These are phyloP conservation scores for Osmerus mordax DNA, from an alignment of 2,113 vertebrate genomes.

Conservation along the genomic window DNA sequence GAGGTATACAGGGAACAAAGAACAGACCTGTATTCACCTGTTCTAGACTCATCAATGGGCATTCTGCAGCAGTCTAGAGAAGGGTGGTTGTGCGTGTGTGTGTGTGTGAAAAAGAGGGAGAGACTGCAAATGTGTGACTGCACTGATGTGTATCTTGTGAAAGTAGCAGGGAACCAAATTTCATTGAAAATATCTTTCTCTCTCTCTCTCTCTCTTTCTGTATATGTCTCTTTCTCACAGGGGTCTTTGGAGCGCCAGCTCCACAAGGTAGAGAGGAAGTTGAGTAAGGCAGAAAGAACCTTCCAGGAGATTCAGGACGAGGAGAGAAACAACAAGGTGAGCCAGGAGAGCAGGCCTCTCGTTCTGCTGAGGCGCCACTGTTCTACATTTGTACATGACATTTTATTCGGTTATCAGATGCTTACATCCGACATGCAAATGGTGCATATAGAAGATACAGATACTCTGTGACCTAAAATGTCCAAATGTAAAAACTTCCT, in stretches of 20 bases:
- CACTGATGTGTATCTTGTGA: neutral
- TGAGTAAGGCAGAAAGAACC: constrained; percentile 53
- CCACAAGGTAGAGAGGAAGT: constrained; percentile 52
- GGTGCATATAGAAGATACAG: no score
- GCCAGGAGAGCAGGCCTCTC: neutral
- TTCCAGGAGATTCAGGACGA: constrained; percentile 65
- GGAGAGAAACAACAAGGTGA: constrained; percentile 64
- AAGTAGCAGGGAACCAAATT: neutral
- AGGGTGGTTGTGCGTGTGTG: neutral
- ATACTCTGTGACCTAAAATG: no score
- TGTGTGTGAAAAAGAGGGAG: neutral
- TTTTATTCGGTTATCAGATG: no score
- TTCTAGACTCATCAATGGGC: no score
- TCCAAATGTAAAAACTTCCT: no score
- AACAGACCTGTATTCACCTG: constrained; percentile 15
- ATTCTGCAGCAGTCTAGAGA: neutral
- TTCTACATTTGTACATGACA: neutral
- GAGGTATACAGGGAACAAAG: constrained; percentile 15
- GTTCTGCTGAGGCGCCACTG: no score
- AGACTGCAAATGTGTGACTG: constrained; percentile 21
- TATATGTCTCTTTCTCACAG: constrained; percentile 36
- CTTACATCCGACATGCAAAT: no score
- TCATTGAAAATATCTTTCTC: neutral
- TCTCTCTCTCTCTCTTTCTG: neutral
- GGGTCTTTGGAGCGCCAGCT: constrained; percentile 55